A percentile compares a stretch with the other conserved stretches of the same genome.
Conservation (phyloP, 2,888 invertebrate genomes). For the Melanostoma scalare region DNA sequence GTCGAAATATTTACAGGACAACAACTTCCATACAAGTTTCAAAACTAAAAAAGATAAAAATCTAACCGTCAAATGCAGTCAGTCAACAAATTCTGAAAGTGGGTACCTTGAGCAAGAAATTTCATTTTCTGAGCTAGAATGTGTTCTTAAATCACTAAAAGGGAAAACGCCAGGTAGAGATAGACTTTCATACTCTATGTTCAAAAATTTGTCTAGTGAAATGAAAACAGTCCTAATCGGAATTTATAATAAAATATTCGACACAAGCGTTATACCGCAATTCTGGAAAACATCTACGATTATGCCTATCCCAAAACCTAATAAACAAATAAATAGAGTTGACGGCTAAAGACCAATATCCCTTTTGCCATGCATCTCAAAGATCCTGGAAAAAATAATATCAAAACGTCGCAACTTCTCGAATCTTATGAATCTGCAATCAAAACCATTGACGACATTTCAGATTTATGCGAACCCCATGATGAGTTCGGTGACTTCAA, state of each 20-base stretch:
- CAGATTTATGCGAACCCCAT: too few relatives aligned
- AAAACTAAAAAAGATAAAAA: constrained; percentile 3
- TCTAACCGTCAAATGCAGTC: background rate
- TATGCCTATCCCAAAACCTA: background rate
- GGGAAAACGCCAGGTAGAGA: too few relatives aligned
- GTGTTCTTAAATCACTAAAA: too few relatives aligned
- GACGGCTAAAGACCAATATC: background rate
- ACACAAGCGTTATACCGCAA: constrained; percentile 12
- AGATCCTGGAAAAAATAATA: too few relatives aligned
- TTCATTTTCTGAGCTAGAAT: too few relatives aligned
- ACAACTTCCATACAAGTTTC: constrained; percentile 10
- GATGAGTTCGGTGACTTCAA: too few relatives aligned
- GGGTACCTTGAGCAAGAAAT: too few relatives aligned
- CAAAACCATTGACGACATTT: too few relatives aligned
- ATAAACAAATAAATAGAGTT: background rate
- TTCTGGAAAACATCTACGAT: constrained; percentile 8
- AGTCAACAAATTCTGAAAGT: background rate
- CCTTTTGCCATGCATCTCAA: too few relatives aligned
- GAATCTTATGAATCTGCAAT: too few relatives aligned
- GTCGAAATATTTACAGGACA: constrained; percentile 6
- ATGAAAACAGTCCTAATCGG: background rate
- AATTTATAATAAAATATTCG: constrained; percentile 6
- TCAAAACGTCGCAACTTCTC: too few relatives aligned
- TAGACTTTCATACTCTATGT: background rate
- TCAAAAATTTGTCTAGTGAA: background rate